A percentile compares a stretch with the other conserved stretches of the same genome.
Evolutionary conservation across 2,113 vertebrate species (phyloP).

Genomic region (Arizona elegans): DNA sequence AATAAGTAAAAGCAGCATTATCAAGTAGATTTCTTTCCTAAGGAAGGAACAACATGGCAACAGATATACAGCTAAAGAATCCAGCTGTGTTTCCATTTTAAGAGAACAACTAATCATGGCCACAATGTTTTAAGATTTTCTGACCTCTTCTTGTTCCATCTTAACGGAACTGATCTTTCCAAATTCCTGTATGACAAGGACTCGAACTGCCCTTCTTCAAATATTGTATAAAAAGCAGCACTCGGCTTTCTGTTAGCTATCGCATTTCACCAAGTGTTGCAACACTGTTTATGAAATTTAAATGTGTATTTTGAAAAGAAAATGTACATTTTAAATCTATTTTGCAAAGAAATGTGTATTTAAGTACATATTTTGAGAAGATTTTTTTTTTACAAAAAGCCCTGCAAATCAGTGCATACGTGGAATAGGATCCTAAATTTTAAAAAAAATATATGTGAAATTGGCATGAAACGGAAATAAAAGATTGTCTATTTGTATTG

Average conservation of each 20-base stretch:
- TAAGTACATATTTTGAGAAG: not conserved
- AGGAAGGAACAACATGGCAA: not conserved
- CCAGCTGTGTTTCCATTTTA: not conserved
- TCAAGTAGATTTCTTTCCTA: not conserved
- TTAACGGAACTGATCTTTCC: not conserved
- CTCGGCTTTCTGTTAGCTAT: not conserved
- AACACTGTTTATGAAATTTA: not conserved
- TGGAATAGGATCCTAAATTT: not conserved
- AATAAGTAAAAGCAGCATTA: not conserved
- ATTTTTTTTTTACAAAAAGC: not conserved
- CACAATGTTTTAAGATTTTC: not conserved
- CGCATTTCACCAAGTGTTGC: not conserved
- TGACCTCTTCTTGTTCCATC: not conserved
- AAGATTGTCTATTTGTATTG: not conserved
- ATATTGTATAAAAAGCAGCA: not conserved
- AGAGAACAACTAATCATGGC: rapidly evolving
- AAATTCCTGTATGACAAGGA: not conserved
- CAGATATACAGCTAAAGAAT: not conserved
- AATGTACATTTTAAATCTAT: too few species aligned
- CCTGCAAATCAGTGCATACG: not conserved
- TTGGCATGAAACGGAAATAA: not conserved
- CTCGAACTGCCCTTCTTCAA: too few species aligned
- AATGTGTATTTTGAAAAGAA: not conserved
- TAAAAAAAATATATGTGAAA: not conserved
- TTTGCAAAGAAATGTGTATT: not conserved